Evolutionary conservation across 1,140 invertebrate genomes (phyloP).

Genomic region (Schmidtea mediterranea): DNA sequence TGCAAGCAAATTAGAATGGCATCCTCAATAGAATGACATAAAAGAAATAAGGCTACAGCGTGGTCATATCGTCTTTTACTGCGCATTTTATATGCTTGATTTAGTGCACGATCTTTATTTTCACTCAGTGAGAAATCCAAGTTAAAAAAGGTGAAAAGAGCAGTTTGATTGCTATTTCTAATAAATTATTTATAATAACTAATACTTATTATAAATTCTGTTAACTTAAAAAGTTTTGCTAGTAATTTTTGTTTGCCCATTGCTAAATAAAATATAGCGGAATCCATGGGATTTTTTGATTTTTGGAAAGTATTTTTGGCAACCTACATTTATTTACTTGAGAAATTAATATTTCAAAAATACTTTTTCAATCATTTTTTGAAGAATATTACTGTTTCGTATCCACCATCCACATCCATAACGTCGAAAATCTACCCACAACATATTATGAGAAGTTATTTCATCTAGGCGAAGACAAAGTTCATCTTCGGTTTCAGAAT

Average conservation of each 20-base stretch:
- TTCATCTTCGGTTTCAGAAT: slow-evolving; percentile 89
- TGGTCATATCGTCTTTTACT: slow-evolving; percentile 71
- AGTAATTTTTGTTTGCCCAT: slow-evolving; percentile 92
- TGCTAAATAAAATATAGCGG: slow-evolving; percentile 80
- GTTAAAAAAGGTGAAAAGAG: not conserved
- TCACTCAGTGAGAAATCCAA: not conserved
- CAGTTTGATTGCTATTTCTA: not conserved
- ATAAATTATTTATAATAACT: not conserved
- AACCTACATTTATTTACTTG: slow-evolving; percentile 25
- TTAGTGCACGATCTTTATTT: slow-evolving; percentile 19
- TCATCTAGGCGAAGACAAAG: slow-evolving; percentile 52
- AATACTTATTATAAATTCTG: not conserved
- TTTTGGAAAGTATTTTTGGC: slow-evolving; percentile 64
- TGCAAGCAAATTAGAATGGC: slow-evolving; percentile 71
- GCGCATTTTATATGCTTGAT: slow-evolving; percentile 80
- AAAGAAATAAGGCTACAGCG: slow-evolving; percentile 50
- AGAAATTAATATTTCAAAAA: not conserved
- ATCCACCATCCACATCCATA: slow-evolving; percentile 90
- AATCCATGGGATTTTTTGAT: slow-evolving; percentile 73
- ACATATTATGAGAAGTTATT: slow-evolving; percentile 34
- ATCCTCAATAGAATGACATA: slow-evolving; percentile 69
- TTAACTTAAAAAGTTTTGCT: slow-evolving; percentile 64
- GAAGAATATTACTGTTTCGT: slow-evolving; percentile 50
- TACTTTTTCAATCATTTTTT: slow-evolving; percentile 57
- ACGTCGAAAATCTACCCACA: slow-evolving; percentile 69